These are phyloP conservation scores for Athalia circularis DNA, from an alignment of 2,888 invertebrate genomes.

Conservation along the genomic window DNA sequence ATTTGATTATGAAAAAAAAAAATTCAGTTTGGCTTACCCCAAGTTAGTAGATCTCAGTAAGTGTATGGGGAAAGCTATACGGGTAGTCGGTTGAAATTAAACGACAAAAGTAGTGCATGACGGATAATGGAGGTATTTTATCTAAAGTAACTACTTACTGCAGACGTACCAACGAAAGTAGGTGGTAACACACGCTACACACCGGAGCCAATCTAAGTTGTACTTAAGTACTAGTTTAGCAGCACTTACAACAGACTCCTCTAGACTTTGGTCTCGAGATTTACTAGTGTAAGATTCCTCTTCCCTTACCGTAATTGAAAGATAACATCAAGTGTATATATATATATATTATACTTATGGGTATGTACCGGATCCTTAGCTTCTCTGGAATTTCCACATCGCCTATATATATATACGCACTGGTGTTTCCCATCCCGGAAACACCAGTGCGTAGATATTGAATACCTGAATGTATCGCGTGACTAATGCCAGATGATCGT, in stretches of 20 bases:
- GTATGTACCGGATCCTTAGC: constrained; percentile 2
- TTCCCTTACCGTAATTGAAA: constrained; percentile 36
- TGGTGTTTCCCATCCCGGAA: not conserved
- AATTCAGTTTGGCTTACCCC: no score
- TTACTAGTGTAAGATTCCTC: constrained; percentile 22
- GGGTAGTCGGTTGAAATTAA: constrained; percentile 1
- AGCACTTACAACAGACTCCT: constrained; percentile 24
- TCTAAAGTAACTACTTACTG: constrained; percentile 7
- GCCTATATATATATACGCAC: no score
- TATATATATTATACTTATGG: no score
- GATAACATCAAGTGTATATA: constrained; percentile 38
- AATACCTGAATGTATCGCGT: no score
- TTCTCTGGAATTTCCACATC: constrained; percentile 4
- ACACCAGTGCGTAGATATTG: no score
- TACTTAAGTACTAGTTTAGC: constrained; percentile 36
- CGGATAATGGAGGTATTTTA: constrained; percentile 5
- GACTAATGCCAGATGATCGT: no score
- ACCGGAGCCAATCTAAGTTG: constrained; percentile 33
- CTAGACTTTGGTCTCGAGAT: constrained; percentile 1
- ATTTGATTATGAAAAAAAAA: no score
- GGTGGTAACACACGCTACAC: not conserved
- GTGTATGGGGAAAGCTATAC: not conserved
- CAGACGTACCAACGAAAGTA: not conserved
- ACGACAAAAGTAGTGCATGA: constrained; percentile 14
- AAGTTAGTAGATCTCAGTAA: not conserved